These are phyloP conservation scores for Murina feae DNA, from an alignment of 2,113 vertebrate species.

Conservation along the genomic window DNA sequence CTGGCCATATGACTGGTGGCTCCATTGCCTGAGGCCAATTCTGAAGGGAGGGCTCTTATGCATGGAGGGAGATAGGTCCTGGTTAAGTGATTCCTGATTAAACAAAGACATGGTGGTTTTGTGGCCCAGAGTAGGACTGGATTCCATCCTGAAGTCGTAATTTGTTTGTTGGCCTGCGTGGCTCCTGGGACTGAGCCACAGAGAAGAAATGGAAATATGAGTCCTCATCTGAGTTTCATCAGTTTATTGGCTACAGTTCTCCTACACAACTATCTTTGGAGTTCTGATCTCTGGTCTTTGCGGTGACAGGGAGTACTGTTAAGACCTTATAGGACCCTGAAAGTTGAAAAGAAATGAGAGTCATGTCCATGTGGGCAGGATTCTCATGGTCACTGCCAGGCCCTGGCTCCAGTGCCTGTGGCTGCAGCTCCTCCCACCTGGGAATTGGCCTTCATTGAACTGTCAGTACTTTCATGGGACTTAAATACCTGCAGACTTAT, in stretches of 20 bases:
- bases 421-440: background rate
- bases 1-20: background rate
- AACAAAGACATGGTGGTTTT: background rate
- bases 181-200: background rate
- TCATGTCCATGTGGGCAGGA: background rate
- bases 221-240: background rate
- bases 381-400: background rate
- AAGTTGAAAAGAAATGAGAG: background rate
- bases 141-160: background rate
- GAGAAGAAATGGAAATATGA: background rate
- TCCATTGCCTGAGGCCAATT: background rate
- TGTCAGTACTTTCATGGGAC: background rate
- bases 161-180: background rate
- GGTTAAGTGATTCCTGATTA: background rate
- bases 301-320: background rate
- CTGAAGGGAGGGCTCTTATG: background rate
- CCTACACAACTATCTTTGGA: background rate
- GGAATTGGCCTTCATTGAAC: background rate
- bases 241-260: background rate
- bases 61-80: background rate
- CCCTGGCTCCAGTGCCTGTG: background rate
- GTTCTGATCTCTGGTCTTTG: background rate
- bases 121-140: background rate
- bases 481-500: background rate
- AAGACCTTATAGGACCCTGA: background rate